Conservation (phyloP, 1,140 invertebrate species). For the Neelides sp. region DNA sequence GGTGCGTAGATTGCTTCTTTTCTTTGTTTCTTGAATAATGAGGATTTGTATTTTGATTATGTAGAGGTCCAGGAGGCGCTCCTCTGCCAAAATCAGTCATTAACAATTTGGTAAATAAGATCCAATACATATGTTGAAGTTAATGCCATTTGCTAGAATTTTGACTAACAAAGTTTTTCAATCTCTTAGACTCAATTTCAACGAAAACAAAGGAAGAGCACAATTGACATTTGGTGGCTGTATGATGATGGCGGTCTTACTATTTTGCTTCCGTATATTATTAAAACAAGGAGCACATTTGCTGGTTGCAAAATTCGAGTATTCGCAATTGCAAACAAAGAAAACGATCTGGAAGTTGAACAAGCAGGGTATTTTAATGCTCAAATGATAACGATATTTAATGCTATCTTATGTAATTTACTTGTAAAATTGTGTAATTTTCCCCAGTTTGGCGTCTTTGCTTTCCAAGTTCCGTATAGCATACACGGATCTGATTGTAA, state of each 20-base stretch:
- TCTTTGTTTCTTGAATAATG: background rate
- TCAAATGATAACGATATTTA: too few relatives aligned
- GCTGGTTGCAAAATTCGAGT: slow-evolving; percentile 44
- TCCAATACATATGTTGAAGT: too few relatives aligned
- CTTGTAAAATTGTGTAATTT: slow-evolving; percentile 11
- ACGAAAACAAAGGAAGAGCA: slow-evolving; percentile 42
- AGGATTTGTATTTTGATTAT: slow-evolving; percentile 1
- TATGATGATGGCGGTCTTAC: slow-evolving; percentile 37
- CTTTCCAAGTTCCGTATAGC: slow-evolving; percentile 50
- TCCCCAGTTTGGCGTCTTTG: slow-evolving; percentile 43
- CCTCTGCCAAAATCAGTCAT: slow-evolving; percentile 31
- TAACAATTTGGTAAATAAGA: too few relatives aligned
- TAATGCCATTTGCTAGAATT: too few relatives aligned
- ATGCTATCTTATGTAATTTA: background rate
- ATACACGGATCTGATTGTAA: slow-evolving; percentile 44
- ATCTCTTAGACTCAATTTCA: slow-evolving; percentile 57
- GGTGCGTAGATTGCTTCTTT: background rate
- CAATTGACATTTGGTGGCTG: slow-evolving; percentile 49
- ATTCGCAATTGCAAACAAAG: slow-evolving; percentile 44
- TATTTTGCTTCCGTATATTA: slow-evolving; percentile 45
- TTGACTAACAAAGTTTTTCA: too few relatives aligned
- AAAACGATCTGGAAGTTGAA: slow-evolving; percentile 42
- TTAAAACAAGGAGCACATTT: slow-evolving; percentile 41
- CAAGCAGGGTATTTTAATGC: slow-evolving; percentile 39
- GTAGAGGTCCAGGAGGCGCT: slow-evolving; percentile 31